Conservation (phyloP, 2,797 vertebrate species). For the Sebastes iracundus region DNA sequence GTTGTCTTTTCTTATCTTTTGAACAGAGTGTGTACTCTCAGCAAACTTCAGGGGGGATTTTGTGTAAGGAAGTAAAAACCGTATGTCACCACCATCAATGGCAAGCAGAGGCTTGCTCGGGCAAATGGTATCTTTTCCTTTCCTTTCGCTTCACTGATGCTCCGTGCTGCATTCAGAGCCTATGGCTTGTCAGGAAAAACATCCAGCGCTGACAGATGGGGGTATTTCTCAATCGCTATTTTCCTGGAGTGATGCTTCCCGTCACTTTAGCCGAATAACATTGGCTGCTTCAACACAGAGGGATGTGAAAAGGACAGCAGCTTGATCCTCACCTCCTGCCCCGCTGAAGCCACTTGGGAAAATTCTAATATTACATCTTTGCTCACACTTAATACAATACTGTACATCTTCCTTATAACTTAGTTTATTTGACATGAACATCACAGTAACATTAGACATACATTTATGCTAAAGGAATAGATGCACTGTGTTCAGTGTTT, state of each 20-base stretch:
- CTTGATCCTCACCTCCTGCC: no score
- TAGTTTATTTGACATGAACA: no score
- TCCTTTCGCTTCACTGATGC: conserved; percentile 20
- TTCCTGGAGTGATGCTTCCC: conserved; percentile 3
- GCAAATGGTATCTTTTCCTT: conserved; percentile 32
- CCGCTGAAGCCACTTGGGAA: no score
- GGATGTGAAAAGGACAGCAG: not conserved
- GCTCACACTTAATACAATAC: no score
- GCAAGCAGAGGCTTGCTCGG: not conserved
- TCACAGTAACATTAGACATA: no score
- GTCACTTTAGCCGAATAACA: not conserved
- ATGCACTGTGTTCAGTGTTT: not conserved
- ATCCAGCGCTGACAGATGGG: conserved; percentile 19
- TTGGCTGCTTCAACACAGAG: not conserved
- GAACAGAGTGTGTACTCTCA: conserved; percentile 19
- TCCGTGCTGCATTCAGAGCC: conserved; percentile 23
- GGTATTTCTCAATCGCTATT: conserved; percentile 23
- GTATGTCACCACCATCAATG: conserved; percentile 13
- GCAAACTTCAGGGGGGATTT: conserved; percentile 13
- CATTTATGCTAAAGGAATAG: not conserved
- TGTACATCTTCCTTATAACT: no score
- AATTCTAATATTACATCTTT: no score
- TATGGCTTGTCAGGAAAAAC: conserved; percentile 21
- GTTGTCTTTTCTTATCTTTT: conserved; percentile 25
- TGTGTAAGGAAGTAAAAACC: conserved; percentile 5